Evolutionary conservation across 2,113 vertebrate species (phyloP).

Genomic region (Zonotrichia leucophrys): DNA sequence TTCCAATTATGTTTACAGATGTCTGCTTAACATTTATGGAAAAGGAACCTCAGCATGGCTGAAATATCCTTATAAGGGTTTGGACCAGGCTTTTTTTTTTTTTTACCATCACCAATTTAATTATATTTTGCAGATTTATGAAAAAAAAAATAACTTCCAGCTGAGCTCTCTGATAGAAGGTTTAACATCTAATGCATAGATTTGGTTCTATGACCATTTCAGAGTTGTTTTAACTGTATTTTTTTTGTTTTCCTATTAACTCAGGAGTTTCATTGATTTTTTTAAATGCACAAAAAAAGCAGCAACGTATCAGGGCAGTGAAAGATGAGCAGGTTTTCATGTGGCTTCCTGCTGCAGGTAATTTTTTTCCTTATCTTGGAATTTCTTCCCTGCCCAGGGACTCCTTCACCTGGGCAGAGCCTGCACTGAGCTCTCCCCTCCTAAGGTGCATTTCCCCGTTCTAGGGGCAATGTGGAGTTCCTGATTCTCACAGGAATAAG

Average conservation of each 20-base stretch:
- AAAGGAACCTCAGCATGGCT: conserved; percentile 60
- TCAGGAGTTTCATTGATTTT: not conserved
- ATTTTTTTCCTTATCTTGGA: not conserved
- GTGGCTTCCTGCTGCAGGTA: not conserved
- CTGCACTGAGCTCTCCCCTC: not conserved
- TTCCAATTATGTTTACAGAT: conserved; percentile 90
- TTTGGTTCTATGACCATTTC: not conserved
- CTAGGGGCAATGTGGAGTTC: not conserved
- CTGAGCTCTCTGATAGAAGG: conserved; percentile 27
- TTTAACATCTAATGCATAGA: not conserved
- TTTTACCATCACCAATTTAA: conserved; percentile 7
- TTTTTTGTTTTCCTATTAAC: not conserved
- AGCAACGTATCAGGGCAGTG: not conserved
- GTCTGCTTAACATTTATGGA: conserved; percentile 84
- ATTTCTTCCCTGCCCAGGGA: not conserved
- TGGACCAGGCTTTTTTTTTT: not conserved
- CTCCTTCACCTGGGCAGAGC: not conserved
- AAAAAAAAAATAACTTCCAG: not conserved
- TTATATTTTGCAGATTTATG: conserved; percentile 48
- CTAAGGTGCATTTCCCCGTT: not conserved
- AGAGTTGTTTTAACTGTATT: not conserved
- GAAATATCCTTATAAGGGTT: conserved; percentile 55
- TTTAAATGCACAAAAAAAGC: not conserved
- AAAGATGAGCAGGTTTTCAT: not conserved
- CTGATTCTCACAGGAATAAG: not conserved